A percentile compares a stretch with the other conserved stretches of the same genome.
Evolutionary conservation across 92 coral and sea anemone species (phyloP).

Genomic region (Palythoa heliodiscus): DNA sequence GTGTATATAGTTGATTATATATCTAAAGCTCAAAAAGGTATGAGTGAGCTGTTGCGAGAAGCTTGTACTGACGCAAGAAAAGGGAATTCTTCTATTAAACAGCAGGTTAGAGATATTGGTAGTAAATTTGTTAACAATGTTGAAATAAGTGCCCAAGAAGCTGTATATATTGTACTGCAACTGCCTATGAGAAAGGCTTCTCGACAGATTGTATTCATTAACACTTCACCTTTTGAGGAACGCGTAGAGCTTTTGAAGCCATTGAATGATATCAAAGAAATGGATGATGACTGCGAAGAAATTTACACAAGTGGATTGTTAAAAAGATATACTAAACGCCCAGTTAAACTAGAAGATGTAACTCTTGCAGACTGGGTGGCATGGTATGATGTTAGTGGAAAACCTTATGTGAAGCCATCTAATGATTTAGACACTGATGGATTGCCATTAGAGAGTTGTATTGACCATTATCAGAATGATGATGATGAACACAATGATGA

Average conservation of each 20-base stretch:
- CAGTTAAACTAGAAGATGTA: constrained; percentile 57
- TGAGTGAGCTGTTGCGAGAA: background rate
- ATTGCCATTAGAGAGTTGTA: too few relatives aligned
- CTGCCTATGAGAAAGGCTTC: constrained; percentile 61
- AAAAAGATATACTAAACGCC: constrained; percentile 65
- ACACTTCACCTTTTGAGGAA: constrained; percentile 65
- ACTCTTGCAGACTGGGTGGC: constrained; percentile 81
- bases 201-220: constrained; percentile 58
- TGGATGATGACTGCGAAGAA: constrained; percentile 78
- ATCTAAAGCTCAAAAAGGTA: constrained; percentile 33
- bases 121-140: too few relatives aligned
- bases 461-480: too few relatives aligned
- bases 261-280: constrained; percentile 40
- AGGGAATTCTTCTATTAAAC: constrained; percentile 53
- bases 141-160: background rate
- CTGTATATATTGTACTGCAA: background rate
- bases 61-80: constrained; percentile 38
- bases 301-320: constrained; percentile 66
- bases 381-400: constrained; percentile 62
- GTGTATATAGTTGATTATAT: background rate
- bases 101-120: background rate
- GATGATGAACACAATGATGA: too few relatives aligned
- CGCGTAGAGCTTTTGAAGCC: constrained; percentile 65
- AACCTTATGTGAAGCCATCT: constrained; percentile 30
- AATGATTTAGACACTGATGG: background rate